Percentiles rank a stretch among this genome's conserved stretches.
phyloP scores from a whole-genome alignment of 2,113 vertebrate species.

The Gadus chalcogrammus region DNA sequence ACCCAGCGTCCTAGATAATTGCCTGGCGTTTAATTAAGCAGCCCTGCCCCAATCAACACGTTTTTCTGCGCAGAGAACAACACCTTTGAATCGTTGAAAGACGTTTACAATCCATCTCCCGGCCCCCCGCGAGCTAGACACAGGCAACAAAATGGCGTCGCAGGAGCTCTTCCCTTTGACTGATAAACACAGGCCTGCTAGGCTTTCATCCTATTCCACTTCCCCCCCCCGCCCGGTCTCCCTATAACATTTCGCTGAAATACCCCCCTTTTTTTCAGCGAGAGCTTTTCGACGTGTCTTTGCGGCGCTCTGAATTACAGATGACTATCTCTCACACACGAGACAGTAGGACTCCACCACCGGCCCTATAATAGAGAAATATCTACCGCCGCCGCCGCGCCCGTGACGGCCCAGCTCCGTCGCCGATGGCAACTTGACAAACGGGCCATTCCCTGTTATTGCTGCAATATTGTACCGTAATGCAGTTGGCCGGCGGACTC shows the following conservation, averaged over 20 bases:
- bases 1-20: no score
- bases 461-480: constrained; percentile 34
- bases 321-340: constrained; percentile 6
- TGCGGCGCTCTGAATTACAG: constrained; percentile 15
- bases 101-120: no score
- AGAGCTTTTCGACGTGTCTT: background rate
- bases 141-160: no score
- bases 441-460: constrained; percentile 27
- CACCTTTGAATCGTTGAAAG: no score
- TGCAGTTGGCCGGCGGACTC: constrained; percentile 27
- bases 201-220: no score
- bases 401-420: background rate
- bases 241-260: background rate
- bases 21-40: no score
- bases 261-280: background rate
- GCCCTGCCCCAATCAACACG: no score
- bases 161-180: no score
- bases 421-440: constrained; percentile 22
- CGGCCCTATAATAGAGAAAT: constrained; percentile 9
- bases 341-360: constrained; percentile 17
- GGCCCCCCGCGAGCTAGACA: no score
- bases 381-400: constrained; percentile 3
- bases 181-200: no score
- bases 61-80: no score
- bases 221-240: no score